Base-by-base conservation (phyloP, 1,140 invertebrate genomes). In the Phocides pigmalion region DNA sequence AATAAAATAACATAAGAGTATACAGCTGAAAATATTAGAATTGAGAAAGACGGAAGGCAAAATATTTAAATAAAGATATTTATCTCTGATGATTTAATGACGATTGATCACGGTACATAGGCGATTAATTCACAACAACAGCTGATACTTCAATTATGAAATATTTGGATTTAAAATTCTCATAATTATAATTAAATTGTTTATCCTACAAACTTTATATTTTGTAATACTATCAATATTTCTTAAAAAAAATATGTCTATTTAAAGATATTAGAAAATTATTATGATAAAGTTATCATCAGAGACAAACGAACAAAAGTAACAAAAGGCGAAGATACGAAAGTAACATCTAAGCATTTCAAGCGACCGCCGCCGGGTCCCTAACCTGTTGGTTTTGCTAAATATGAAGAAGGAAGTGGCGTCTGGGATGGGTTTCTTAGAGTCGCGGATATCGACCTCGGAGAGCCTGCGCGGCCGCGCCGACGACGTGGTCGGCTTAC, bases 321-420 rank as follows among this genome's bases (percentile, higher is more conserved):
- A n/a, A 64, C 51, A 80, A 70, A 71, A 71, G 64, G 75, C 66
- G 62, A 62, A 67, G 67, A 61, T 69, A 64, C 75, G 72, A 75
- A 79, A 74, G 71, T 63, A 79, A 85, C 83, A 88, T 82, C 76
- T 88, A 87, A 71, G 56, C 56, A 64, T 64, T 74, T 20, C 64
- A 77, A 79, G 75, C 73, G 63, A 39, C 72, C 67, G 53, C 67
- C 72, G 63, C 63, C 14, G 16, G 66, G 64, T 50, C 83, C 84
- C 87, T 90, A 86, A 98, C 97, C 95, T 97, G 94, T 99, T 99
- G 32, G 94, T 97, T 88, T 95, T 95, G 69, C 96, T 96, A 94
- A 99, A 98, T 88, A 99, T 95, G 94, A 99, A 99, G 92, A 99
- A 98, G 53, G 98, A 97, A 81, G 95, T 95, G 72, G 95, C 97